A percentile compares a stretch with the other conserved stretches of the same genome.
phyloP scores from a whole-genome alignment of 2,113 vertebrate genomes.

The Rynchops niger region DNA sequence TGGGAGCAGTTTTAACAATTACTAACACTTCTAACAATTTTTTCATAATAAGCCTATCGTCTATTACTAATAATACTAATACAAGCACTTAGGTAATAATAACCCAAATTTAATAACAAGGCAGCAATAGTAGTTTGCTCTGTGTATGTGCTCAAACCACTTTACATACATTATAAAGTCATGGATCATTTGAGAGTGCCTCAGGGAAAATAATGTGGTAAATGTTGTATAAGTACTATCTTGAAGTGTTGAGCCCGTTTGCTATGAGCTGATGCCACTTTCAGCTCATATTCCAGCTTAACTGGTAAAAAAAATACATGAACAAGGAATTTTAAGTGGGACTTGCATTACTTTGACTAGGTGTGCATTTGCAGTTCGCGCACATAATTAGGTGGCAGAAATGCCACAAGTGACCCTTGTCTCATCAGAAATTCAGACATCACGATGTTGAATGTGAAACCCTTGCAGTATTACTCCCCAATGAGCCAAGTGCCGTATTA shows the following conservation, averaged over 20 bases:
- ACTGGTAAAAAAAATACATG: not conserved
- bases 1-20: conserved; percentile 16
- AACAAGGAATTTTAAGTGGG: not conserved
- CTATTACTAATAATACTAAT: conserved; percentile 25
- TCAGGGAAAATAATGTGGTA: conserved; percentile 38
- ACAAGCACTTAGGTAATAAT: conserved; percentile 35
- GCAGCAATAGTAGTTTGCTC: not conserved
- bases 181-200: conserved; percentile 42
- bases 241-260: not conserved
- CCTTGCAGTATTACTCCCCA: not conserved
- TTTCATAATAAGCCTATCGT: conserved; percentile 1
- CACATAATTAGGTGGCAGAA: not conserved
- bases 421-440: conserved; percentile 26
- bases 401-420: not conserved
- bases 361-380: not conserved
- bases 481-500: not conserved
- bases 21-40: conserved; percentile 30
- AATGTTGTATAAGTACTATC: conserved; percentile 51
- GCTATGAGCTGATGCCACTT: not conserved
- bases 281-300: not conserved
- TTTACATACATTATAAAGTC: conserved; percentile 54
- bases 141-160: conserved; percentile 30
- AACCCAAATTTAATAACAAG: conserved; percentile 44
- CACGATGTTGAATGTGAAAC: not conserved
- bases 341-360: not conserved